phyloP scores from a whole-genome alignment of 2,797 vertebrate species.

The Acipenser oxyrinchus region DNA sequence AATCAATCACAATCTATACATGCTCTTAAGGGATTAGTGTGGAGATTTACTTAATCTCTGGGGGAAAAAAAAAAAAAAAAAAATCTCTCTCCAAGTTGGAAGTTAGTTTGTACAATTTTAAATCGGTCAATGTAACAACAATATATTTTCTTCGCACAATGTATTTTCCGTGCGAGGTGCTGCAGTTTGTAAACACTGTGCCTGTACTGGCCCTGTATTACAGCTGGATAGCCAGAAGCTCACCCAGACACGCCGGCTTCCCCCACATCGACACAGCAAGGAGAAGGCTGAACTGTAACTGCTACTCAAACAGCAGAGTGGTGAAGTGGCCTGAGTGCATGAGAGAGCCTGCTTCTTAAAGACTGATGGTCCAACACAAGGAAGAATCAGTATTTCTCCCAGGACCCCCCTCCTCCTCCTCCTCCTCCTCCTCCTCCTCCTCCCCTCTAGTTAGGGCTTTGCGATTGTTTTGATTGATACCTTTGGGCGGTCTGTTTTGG shows the following conservation, averaged over 20 bases:
- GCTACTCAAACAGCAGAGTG: no score
- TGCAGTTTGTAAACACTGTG: neutral
- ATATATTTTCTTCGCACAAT: no score
- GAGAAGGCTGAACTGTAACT: no score
- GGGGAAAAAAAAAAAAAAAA: neutral
- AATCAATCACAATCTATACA: constrained; percentile 6
- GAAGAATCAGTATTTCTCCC: no score
- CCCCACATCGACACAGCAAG: no score
- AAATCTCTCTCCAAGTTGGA: neutral
- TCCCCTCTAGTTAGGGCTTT: neutral
- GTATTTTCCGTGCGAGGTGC: neutral
- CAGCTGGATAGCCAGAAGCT: constrained; percentile 2
- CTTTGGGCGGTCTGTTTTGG: constrained; percentile 90
- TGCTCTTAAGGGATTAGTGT: neutral
- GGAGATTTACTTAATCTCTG: constrained; percentile 11
- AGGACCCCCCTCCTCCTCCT: no score
- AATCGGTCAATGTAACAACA: neutral
- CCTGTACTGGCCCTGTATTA: neutral
- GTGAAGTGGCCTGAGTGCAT: no score
- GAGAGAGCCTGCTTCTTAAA: no score
- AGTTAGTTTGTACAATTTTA: neutral
- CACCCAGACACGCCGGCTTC: neutral
- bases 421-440: no score
- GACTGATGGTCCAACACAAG: no score
- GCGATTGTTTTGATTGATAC: constrained; percentile 40